Evolutionary conservation across 2,888 invertebrate genomes (phyloP).

Genomic region (Dolichopus griseipennis): DNA sequence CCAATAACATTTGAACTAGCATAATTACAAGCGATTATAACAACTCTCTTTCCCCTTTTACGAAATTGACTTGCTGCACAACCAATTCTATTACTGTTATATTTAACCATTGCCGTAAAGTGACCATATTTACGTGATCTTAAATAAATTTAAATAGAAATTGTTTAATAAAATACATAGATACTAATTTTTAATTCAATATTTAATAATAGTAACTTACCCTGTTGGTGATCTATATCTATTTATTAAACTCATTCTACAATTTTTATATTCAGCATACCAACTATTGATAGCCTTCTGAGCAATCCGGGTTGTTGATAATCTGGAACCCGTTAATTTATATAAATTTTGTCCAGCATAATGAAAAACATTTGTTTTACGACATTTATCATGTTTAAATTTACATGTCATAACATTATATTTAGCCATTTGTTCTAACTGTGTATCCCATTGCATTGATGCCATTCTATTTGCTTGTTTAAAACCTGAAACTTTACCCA

Average conservation of each 20-base stretch:
- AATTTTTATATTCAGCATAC: constrained; percentile 17
- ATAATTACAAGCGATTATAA: constrained; percentile 22
- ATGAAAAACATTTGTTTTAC: background rate
- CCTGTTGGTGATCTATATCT: background rate
- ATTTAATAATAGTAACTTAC: background rate
- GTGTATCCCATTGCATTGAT: constrained; percentile 28
- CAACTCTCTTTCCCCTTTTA: background rate
- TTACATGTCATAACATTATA: background rate
- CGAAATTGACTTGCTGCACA: constrained; percentile 16
- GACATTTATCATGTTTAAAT: background rate
- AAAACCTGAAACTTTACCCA: constrained; percentile 24
- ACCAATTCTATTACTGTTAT: constrained; percentile 18
- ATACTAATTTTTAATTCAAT: background rate
- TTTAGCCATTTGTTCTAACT: constrained; percentile 29
- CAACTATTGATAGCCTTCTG: constrained; percentile 11
- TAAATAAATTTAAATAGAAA: background rate
- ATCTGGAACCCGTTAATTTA: too few relatives aligned
- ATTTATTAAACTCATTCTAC: constrained; percentile 14
- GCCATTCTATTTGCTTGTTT: constrained; percentile 29
- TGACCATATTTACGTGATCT: constrained; percentile 14
- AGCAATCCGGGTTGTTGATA: too few relatives aligned
- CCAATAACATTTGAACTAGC: constrained; percentile 19
- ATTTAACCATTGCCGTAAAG: constrained; percentile 20
- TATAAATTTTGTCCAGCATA: background rate
- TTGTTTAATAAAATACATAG: background rate